Conservation (phyloP, 30 jellyfish, hydroid and myxozoan species). For the Pelagia noctiluca region DNA sequence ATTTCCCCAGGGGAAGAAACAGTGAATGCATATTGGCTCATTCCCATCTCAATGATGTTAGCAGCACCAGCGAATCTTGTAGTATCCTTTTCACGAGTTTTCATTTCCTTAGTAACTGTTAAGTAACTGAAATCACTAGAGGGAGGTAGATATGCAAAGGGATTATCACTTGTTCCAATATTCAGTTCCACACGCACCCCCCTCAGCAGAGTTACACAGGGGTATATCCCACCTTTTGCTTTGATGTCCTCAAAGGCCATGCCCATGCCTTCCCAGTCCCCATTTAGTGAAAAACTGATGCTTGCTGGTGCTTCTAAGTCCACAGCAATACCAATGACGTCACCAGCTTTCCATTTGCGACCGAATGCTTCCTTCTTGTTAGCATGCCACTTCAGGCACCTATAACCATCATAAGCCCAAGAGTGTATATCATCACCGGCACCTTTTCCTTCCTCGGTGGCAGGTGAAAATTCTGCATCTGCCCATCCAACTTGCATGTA, state of each 20-base stretch:
- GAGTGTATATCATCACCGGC: conserved; percentile 75
- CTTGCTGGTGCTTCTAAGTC: conserved; percentile 34
- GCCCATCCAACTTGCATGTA: conserved; percentile 86
- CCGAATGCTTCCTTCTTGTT: conserved; percentile 61
- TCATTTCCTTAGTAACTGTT: conserved; percentile 6
- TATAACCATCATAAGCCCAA: conserved; percentile 76
- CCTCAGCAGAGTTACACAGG: conserved; percentile 58
- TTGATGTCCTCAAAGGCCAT: conserved; percentile 51
- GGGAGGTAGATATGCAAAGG: conserved; percentile 34
- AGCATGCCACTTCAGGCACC: conserved; percentile 74
- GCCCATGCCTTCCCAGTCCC: conserved; percentile 66
- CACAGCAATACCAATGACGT: conserved; percentile 64
- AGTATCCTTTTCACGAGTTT: neutral
- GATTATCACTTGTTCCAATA: conserved; percentile 41
- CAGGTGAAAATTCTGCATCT: conserved; percentile 52
- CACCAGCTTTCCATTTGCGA: conserved; percentile 70
- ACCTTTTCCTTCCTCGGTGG: conserved; percentile 58
- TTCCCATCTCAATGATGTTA: conserved; percentile 54
- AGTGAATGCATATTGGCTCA: conserved; percentile 45
- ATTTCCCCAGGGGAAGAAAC: conserved; percentile 70
- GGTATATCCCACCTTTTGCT: conserved; percentile 35
- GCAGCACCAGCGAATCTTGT: conserved; percentile 28
- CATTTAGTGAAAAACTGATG: conserved; percentile 64
- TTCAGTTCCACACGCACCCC: conserved; percentile 63
- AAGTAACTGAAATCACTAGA: conserved; percentile 33